Base-by-base conservation (phyloP, 2,113 vertebrate genomes). In the Petroica traversi region DNA sequence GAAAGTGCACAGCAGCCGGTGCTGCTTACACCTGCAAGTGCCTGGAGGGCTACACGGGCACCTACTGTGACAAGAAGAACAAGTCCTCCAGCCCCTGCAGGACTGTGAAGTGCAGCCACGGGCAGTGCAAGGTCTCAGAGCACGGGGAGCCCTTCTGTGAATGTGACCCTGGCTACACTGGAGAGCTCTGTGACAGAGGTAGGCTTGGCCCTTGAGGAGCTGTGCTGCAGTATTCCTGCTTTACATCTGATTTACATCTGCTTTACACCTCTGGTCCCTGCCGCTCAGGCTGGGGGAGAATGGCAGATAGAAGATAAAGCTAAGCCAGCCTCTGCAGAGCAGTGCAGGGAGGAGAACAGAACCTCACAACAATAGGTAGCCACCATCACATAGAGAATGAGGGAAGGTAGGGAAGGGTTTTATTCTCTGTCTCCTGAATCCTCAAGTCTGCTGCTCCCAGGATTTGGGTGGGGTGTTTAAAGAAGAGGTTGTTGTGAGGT, bases 181-280 rank as follows among this genome's bases (percentile, higher is more conserved):
- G 99, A 86, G 97, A 98, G 2, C 95, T 92, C 75, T 99, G 99
- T 23, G 98, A 99, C 49, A 98, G 97, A 97, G 99, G 99, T 99
- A 95, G 49, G 97, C 83, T 46, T 22, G 59, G n/a, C 7, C 10
- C 2, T 9, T 4, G 46, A 14, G 7, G 12, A 2, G 10, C 17
- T n/a, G 46, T 18, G 69, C 82, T 93, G 55, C 67, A 54, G 45
- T 41, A 4, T 8, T 49, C 54, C 66, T 74, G 41, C 2, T 36
- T 62, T 38, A 48, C 40, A 5, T 36, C 12, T 22, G 0, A 16
- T 29, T 75, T 58, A 57, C 59, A 66, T 10, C 82, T 26, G 20
- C 49, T 11, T 73, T 68, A 36, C 19, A 40, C 5, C 19, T 48
- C 63, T 63, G 23, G 45, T 46, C 61, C 10, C 3, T 22, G 31